Base-by-base conservation (phyloP, 2,888 invertebrate species). In the Tenodera sinensis region DNA sequence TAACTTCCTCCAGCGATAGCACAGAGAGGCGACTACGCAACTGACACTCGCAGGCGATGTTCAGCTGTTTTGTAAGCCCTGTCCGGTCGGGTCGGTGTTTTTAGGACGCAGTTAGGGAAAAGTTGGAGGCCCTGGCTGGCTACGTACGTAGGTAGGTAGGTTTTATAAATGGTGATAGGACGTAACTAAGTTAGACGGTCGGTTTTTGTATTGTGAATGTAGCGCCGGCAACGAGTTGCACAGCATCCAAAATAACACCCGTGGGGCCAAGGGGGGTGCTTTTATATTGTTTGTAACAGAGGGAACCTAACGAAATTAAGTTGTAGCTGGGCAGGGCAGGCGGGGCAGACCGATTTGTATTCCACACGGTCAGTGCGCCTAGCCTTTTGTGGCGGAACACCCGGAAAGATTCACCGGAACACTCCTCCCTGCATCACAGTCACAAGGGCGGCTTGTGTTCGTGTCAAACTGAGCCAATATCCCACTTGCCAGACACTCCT, bases 111-210 rank as follows among this genome's bases (percentile, higher is more conserved):
- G 82, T 87, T 87, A 87, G 82, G 34, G n/a, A 34, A 27, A 25
- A 84, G 84, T 84, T 84, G 81, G 82, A 25, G 34, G 25, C 81
- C 28, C 87, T 20, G n/a, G 30, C n/a, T 47, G n/a, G n/a, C n/a
- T n/a, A n/a, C n/a, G n/a, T n/a, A n/a, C n/a, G n/a, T n/a, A n/a
- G n/a, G 81, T 42, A 42, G 42, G 20, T 71, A 20, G 47, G 83
- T 85, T 90, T 90, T 90, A 90, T 90, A 90, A 90, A 90, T 90
- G 90, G 90, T 90, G 90, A 90, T 90, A 90, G 89, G 85, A 30
- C 85, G 89, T 90, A 90, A 90, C 89, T 87, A 85, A 90, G 90
- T 90, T 90, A 90, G 89, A 88, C 86, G 89, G 88, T 88, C 86
- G 89, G 88, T 88, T 88, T 89, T 88, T 89, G 86, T 89, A 87